Percentiles rank a stretch among this genome's conserved stretches.
Evolutionary conservation across 2,797 vertebrate species (phyloP).

Genomic region (Sphaeramia orbicularis): DNA sequence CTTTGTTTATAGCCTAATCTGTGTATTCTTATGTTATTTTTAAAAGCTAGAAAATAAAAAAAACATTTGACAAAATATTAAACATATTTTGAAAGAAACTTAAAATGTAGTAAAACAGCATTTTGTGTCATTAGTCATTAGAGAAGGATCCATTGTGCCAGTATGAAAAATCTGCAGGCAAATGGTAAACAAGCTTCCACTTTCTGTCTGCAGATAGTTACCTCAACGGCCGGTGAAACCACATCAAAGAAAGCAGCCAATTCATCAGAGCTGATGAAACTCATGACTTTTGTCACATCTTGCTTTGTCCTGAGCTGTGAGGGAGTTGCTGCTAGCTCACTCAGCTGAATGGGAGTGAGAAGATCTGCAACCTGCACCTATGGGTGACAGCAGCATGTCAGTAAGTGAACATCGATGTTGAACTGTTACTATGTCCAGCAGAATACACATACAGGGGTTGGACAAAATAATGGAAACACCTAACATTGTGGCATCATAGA

Average conservation of each 20-base stretch:
- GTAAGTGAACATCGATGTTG: not conserved
- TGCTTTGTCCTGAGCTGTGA: slow-evolving; percentile 44
- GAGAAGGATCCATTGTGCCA: no score
- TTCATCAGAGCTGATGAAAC: slow-evolving; percentile 40
- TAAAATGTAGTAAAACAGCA: not conserved
- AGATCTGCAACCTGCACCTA: slow-evolving; percentile 66
- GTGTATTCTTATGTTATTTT: no score
- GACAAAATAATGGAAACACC: no score
- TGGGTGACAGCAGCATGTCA: slow-evolving; percentile 23
- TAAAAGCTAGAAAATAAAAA: no score
- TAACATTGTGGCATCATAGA: no score
- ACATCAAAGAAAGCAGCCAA: slow-evolving; percentile 73
- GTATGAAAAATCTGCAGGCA: not conserved
- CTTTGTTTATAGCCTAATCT: not conserved
- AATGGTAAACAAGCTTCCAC: not conserved
- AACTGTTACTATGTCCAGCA: no score
- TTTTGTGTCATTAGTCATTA: not conserved
- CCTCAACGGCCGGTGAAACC: slow-evolving; percentile 72
- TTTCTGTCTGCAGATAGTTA: slow-evolving; percentile 29
- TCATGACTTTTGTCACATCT: slow-evolving; percentile 71
- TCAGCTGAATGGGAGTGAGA: slow-evolving; percentile 67
- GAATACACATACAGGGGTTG: no score
- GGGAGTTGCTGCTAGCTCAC: slow-evolving; percentile 57
- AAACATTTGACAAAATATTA: no score
- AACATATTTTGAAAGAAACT: not conserved